Conservation (phyloP, 2,888 invertebrate species). For the Luperina nickerlii region DNA sequence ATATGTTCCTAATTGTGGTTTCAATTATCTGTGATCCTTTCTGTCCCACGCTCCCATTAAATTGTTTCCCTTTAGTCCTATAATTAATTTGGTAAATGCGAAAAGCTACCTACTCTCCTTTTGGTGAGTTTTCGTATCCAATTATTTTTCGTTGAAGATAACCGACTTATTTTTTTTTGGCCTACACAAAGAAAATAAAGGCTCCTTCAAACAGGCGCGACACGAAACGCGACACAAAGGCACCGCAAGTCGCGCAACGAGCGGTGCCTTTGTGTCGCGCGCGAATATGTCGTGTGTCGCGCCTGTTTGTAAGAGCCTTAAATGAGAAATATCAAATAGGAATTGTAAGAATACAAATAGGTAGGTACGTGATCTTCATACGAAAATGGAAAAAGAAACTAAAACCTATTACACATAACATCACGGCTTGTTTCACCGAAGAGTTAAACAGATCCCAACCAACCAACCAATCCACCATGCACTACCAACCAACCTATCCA, state of each 20-base stretch:
- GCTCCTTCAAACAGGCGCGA: no score
- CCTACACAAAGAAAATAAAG: neutral
- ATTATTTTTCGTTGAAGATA: slow-evolving; percentile 20
- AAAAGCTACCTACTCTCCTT: neutral
- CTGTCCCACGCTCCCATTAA: neutral
- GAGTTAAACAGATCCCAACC: no score
- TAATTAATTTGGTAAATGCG: slow-evolving; percentile 22
- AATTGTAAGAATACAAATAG: neutral
- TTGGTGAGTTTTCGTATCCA: neutral
- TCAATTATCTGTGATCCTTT: slow-evolving; percentile 28
- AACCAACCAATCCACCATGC: no score
- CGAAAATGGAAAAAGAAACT: neutral
- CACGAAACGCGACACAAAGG: no score
- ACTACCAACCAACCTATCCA: no score
- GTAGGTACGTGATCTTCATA: neutral
- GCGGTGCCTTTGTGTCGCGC: no score
- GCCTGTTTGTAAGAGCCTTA: no score
- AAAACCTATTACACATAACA: neutral
- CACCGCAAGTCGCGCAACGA: no score
- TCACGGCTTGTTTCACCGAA: no score
- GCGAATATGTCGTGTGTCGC: no score
- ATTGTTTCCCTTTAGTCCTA: slow-evolving; percentile 1
- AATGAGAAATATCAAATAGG: neutral
- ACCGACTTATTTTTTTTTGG: neutral
- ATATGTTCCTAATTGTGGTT: slow-evolving; percentile 15